phyloP scores from a whole-genome alignment of 2,797 vertebrate species.

The Micromesistius poutassou region DNA sequence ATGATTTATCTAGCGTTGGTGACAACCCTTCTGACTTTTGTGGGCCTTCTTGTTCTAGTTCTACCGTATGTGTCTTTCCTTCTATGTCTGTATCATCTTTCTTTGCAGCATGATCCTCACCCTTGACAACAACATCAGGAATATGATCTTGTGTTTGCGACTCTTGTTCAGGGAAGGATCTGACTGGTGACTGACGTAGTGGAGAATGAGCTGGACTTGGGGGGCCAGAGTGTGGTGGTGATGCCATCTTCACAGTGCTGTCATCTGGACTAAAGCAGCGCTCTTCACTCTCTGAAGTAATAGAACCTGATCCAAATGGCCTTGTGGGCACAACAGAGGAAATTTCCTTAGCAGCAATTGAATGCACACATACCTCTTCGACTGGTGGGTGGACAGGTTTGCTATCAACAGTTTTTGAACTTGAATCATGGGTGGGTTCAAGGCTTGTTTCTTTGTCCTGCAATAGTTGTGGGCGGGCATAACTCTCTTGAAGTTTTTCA shows the following conservation, averaged over 20 bases:
- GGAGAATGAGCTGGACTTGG: conserved; percentile 89
- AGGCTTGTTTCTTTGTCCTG: conserved; percentile 51
- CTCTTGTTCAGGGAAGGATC: conserved; percentile 57
- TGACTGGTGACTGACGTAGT: conserved; percentile 86
- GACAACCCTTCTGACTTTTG: conserved; percentile 26
- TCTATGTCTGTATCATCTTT: conserved; percentile 44
- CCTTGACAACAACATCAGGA: conserved; percentile 9
- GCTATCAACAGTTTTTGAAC: conserved; percentile 35
- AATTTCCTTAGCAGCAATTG: conserved; percentile 52
- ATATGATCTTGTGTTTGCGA: conserved; percentile 46
- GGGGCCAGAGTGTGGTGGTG: conserved; percentile 87
- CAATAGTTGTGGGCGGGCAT: conserved; percentile 60
- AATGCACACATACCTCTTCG: conserved; percentile 52
- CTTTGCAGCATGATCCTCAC: conserved; percentile 38
- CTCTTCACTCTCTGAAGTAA: conserved; percentile 83
- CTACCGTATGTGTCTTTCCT: conserved; percentile 22
- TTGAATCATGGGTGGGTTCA: conserved; percentile 37
- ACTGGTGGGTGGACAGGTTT: conserved; percentile 56
- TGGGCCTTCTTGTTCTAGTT: conserved; percentile 36
- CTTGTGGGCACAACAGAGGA: conserved; percentile 55
- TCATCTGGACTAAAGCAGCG: conserved; percentile 94
- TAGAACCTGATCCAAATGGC: conserved; percentile 70
- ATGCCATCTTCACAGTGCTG: conserved; percentile 95
- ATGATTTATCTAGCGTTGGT: conserved; percentile 37
- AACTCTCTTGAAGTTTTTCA: conserved; percentile 78